Evolutionary conservation across 2,888 invertebrate genomes (phyloP).

Genomic region (Catocala fraxini): DNA sequence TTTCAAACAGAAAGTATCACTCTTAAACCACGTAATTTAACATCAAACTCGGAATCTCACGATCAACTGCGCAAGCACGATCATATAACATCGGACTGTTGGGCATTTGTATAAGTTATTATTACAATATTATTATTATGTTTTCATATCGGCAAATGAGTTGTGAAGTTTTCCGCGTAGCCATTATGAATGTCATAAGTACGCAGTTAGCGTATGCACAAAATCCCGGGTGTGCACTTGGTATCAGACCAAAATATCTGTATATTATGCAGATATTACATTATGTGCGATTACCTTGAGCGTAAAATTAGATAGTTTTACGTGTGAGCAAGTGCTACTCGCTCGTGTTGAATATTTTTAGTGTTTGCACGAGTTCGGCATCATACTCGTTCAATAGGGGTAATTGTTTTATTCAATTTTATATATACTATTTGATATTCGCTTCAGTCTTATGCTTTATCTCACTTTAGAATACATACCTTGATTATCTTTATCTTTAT

Average conservation of each 20-base stretch:
- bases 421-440: not conserved
- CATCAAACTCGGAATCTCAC: too few species aligned
- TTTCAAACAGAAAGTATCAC: too few species aligned
- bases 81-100: too few species aligned
- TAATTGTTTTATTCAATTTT: constrained; percentile 28
- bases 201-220: constrained; percentile 34
- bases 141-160: constrained; percentile 8
- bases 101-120: too few species aligned
- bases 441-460: not conserved
- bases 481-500: too few species aligned
- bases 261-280: constrained; percentile 75
- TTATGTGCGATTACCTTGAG: constrained; percentile 76
- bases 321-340: constrained; percentile 62
- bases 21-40: too few species aligned
- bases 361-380: constrained; percentile 45
- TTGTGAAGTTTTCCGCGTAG: constrained; percentile 16
- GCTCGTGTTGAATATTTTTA: constrained; percentile 62
- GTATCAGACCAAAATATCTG: constrained; percentile 70
- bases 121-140: too few species aligned
- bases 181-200: constrained; percentile 7
- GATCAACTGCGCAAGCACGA: too few species aligned
- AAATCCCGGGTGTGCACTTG: constrained; percentile 65
- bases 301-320: constrained; percentile 75
- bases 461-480: not conserved
- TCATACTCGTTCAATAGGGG: constrained; percentile 11